phyloP scores from a whole-genome alignment of 2,797 vertebrate genomes.

The Manis crassicaudata region DNA sequence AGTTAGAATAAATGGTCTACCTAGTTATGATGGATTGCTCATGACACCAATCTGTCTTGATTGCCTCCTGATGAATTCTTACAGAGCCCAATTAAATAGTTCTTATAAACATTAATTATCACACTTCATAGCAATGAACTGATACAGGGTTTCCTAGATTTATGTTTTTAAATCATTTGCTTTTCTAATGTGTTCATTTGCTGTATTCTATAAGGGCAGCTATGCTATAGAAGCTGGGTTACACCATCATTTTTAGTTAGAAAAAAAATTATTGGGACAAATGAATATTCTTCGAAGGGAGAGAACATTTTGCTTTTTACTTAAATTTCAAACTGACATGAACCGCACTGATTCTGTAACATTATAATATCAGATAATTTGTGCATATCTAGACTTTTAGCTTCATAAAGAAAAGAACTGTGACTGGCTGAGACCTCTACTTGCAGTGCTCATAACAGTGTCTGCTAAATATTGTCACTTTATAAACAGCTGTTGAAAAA shows the following conservation, averaged over 20 bases:
- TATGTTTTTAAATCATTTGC: constrained; percentile 46
- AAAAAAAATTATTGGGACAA: constrained; percentile 53
- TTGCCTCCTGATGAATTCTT: constrained; percentile 67
- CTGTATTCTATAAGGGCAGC: neutral
- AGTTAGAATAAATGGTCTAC: constrained; percentile 62
- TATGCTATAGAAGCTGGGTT: neutral
- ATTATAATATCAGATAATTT: neutral
- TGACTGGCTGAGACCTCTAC: neutral
- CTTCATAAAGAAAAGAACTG: neutral
- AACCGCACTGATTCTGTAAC: neutral
- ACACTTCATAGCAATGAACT: constrained; percentile 67
- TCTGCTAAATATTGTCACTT: neutral
- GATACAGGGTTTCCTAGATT: constrained; percentile 35
- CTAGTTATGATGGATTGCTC: constrained; percentile 43
- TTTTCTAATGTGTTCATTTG: neutral
- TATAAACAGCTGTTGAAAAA: neutral
- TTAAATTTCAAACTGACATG: constrained; percentile 31
- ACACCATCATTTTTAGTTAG: constrained; percentile 31
- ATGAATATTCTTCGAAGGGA: constrained; percentile 17
- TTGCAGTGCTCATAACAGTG: neutral
- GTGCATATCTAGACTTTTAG: neutral
- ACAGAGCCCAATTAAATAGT: constrained; percentile 54
- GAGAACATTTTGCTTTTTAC: neutral
- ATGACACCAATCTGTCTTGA: constrained; percentile 66
- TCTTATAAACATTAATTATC: constrained; percentile 64